phyloP scores from a whole-genome alignment of 1,140 invertebrate species.

The Limonius californicus region DNA sequence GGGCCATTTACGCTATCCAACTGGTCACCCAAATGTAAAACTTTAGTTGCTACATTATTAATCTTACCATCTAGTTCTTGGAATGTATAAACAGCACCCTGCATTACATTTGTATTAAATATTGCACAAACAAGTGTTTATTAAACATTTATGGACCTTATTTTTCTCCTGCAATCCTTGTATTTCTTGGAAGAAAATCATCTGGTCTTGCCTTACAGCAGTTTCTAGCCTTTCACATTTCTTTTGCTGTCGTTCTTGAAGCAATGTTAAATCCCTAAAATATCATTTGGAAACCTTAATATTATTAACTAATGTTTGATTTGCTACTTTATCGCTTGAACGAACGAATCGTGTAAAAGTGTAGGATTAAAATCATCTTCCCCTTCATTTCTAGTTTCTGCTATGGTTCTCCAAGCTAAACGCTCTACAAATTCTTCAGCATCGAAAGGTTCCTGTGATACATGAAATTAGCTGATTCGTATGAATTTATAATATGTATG shows the following conservation, averaged over 20 bases:
- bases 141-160: conserved; percentile 55
- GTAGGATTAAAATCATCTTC: conserved; percentile 72
- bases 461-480: too few species aligned
- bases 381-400: conserved; percentile 64
- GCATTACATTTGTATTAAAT: too few species aligned
- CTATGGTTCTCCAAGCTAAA: conserved; percentile 89
- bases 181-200: conserved; percentile 75
- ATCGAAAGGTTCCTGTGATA: conserved; percentile 85
- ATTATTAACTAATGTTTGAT: too few species aligned
- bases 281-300: not conserved
- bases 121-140: too few species aligned
- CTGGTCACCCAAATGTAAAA: conserved; percentile 96
- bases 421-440: conserved; percentile 96
- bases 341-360: conserved; percentile 85
- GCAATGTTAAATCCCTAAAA: conserved; percentile 62
- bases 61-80: conserved; percentile 94
- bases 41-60: conserved; percentile 94
- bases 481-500: too few species aligned
- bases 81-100: conserved; percentile 81
- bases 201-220: conserved; percentile 82
- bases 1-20: conserved; percentile 95
- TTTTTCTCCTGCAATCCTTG: conserved; percentile 83
- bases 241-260: conserved; percentile 80
- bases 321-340: conserved; percentile 80
- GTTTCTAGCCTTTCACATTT: conserved; percentile 85